Base-by-base conservation (phyloP, 2,888 invertebrate species). In the Lycia hirtaria region DNA sequence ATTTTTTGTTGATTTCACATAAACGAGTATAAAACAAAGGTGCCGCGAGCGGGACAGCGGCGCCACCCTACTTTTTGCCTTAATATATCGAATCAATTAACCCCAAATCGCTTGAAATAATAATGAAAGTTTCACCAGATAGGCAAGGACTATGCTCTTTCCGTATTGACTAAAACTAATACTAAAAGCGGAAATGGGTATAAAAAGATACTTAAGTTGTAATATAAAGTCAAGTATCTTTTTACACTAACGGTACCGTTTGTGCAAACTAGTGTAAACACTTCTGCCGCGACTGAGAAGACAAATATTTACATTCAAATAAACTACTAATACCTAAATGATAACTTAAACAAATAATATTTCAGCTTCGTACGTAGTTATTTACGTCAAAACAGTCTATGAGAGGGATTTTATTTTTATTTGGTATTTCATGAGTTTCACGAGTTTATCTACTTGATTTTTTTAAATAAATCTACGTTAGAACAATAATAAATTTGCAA, bases 201-300 rank as follows among this genome's bases (percentile, higher is more conserved):
- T 77, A 77, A 84, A 80, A 79, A 78, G 76, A 73, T 73, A 80
- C 81, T 85, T 83, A 81, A 84, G 57, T 52, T 26, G 24, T 41
- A 26, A 74, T 71, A 52, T 52, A 32, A 22, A 73, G 78, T 85
- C 85, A 85, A 85, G 81, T 80, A 71, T 72, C 67, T 75, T 74
- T 70, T 84, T 76, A 76, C 78, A 75, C 68, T 53, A 62, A 67
- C 59, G 65, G 26, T n/a, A 41, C 1, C 17, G 15, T 26, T 4
- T 17, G n/a, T n/a, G n/a, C n/a, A n/a, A 17, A 15, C 35, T 35
- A 61, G 60, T 56, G 59, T 64, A 63, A 64, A 67, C 52, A 54
- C 37, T 20, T 15, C 45, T 28, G 22, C 62, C 30, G 56, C 64
- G 60, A 43, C 28, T 55, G 37, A 58, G 5, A 43, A 59, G 53